Percentiles rank a stretch among this genome's conserved stretches.
phyloP scores from a whole-genome alignment of 2,797 vertebrate species.

The Psittacula echo region DNA sequence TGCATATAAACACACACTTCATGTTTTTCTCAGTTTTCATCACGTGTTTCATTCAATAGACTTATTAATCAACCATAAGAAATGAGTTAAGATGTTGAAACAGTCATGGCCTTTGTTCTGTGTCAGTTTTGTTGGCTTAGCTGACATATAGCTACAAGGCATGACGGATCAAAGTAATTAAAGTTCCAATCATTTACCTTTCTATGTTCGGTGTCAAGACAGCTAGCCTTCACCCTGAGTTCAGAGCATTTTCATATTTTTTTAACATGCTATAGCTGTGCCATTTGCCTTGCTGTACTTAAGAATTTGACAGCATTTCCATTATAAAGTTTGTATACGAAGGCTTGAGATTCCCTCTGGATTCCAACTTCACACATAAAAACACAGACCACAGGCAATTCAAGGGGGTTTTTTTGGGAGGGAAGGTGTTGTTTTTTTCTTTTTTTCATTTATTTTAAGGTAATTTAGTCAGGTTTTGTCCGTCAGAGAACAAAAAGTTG shows the following conservation, averaged over 20 bases:
- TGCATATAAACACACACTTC: not conserved
- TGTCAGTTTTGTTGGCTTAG: conserved; percentile 86
- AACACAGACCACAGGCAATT: not conserved
- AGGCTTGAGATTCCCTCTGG: conserved; percentile 37
- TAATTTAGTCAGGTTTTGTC: not conserved
- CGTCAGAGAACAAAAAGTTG: not conserved
- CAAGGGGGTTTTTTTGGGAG: not conserved
- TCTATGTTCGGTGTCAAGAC: conserved; percentile 86
- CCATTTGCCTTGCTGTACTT: conserved; percentile 55
- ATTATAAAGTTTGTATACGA: conserved; percentile 57
- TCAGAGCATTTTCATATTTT: conserved; percentile 82
- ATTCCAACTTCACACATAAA: conserved; percentile 34
- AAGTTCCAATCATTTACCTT: conserved; percentile 97
- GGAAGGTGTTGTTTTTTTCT: not conserved
- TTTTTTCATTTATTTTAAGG: not conserved
- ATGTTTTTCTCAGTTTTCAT: conserved; percentile 50
- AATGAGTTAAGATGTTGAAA: conserved; percentile 86
- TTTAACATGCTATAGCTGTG: conserved; percentile 70
- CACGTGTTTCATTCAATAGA: conserved; percentile 74
- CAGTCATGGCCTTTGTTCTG: conserved; percentile 85
- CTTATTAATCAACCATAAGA: conserved; percentile 86
- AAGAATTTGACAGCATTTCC: conserved; percentile 61
- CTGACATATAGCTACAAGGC: conserved; percentile 90
- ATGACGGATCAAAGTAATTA: conserved; percentile 96
- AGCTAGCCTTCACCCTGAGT: conserved; percentile 79